Conservation (phyloP, 2,888 invertebrate species). For the Marronus borbonicus region DNA sequence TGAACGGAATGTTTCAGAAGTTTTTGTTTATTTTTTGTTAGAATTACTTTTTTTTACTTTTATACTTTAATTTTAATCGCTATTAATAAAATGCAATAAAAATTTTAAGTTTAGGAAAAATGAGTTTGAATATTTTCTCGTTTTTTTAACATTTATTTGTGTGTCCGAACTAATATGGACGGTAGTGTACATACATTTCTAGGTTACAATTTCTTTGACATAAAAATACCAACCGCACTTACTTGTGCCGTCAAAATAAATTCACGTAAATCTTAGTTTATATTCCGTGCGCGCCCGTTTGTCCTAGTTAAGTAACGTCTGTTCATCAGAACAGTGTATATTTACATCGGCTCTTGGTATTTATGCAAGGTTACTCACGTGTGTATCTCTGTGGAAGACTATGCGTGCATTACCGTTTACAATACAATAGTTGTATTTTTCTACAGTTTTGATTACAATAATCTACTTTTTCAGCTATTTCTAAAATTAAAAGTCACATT, state of each 20-base stretch:
- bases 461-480: too few relatives aligned
- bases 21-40: too few relatives aligned
- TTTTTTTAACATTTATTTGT: too few relatives aligned
- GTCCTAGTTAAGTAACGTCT: slow-evolving; percentile 39
- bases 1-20: too few relatives aligned
- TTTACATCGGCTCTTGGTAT: not conserved
- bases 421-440: not conserved
- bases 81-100: too few relatives aligned
- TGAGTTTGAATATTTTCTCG: too few relatives aligned
- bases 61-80: too few relatives aligned
- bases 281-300: slow-evolving; percentile 26
- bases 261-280: slow-evolving; percentile 28
- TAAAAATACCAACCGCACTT: slow-evolving; percentile 25
- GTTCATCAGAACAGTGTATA: slow-evolving; percentile 1
- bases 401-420: not conserved
- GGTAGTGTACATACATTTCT: slow-evolving; percentile 27
- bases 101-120: too few relatives aligned
- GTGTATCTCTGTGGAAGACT: not conserved
- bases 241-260: slow-evolving; percentile 21
- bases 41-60: too few relatives aligned
- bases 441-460: too few relatives aligned
- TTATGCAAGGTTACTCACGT: slow-evolving; percentile 27
- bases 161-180: too few relatives aligned
- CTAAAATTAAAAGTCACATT: too few relatives aligned
- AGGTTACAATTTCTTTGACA: slow-evolving; percentile 38